Conservation (phyloP, 2,888 invertebrate genomes). For the Coelogynopora nodosa region DNA sequence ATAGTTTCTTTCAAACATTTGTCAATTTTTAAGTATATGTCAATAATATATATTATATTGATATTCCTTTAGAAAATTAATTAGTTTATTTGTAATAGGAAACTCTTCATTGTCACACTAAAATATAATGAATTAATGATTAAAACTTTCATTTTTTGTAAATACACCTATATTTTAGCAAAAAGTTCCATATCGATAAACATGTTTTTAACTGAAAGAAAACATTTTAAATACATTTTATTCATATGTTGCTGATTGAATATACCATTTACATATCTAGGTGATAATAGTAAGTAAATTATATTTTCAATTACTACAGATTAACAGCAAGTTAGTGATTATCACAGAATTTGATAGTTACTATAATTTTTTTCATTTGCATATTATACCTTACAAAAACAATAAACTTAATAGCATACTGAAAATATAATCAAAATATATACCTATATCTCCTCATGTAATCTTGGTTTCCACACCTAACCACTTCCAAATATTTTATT, state of each 20-base stretch:
- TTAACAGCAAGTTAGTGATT: no score
- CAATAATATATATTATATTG: no score
- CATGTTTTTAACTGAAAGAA: not conserved
- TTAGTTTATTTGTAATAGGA: not conserved
- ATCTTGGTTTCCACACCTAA: not conserved
- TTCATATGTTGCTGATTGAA: not conserved
- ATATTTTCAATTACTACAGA: no score
- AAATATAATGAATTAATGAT: not conserved
- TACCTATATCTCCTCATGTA: not conserved
- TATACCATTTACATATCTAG: no score
- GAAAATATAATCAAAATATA: not conserved
- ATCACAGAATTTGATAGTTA: not conserved
- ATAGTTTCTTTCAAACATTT: not conserved
- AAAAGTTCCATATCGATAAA: not conserved
- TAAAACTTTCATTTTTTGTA: not conserved
- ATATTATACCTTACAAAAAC: not conserved
- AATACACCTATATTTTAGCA: not conserved
- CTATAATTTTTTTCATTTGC: not conserved
- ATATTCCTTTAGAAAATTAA: no score
- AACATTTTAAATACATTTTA: not conserved
- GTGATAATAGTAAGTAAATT: no score
- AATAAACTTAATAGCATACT: not conserved
- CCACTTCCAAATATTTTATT: not conserved
- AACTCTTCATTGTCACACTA: not conserved
- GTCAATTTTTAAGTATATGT: not conserved